Evolutionary conservation across 1,140 invertebrate genomes (phyloP).

Genomic region (Pachyrhynchus sulphureomaculatus): DNA sequence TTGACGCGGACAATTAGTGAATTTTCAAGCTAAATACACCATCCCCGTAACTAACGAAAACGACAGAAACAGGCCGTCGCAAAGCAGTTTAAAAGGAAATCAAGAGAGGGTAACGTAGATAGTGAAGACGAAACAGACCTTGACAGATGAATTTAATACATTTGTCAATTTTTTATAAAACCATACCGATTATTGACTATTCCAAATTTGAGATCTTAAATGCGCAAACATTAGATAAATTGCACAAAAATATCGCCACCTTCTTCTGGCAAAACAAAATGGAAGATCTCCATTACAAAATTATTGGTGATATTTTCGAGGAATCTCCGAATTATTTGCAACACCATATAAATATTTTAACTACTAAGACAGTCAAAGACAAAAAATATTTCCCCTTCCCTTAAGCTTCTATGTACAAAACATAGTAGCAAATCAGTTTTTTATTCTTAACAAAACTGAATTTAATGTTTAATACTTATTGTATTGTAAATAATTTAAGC

Average conservation of each 20-base stretch:
- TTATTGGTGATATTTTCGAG: slow-evolving; percentile 19
- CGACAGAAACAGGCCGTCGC: neutral
- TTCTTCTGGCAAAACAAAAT: slow-evolving; percentile 24
- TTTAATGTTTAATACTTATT: slow-evolving; percentile 8
- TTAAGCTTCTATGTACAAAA: slow-evolving; percentile 5
- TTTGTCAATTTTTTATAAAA: slow-evolving; percentile 10
- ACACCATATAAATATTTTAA: slow-evolving; percentile 7
- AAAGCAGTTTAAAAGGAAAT: neutral
- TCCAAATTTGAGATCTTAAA: slow-evolving; percentile 22
- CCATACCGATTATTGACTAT: slow-evolving; percentile 23
- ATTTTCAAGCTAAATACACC: slow-evolving; percentile 8
- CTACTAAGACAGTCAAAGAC: slow-evolving; percentile 11
- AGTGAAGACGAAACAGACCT: neutral
- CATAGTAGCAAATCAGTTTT: slow-evolving; percentile 11
- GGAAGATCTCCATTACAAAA: slow-evolving; percentile 18
- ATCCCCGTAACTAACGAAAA: slow-evolving; percentile 4
- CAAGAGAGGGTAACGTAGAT: neutral
- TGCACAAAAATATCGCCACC: slow-evolving; percentile 21
- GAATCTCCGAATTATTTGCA: neutral
- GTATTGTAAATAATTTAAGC: slow-evolving; percentile 8
- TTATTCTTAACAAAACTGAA: slow-evolving; percentile 1
- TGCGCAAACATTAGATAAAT: slow-evolving; percentile 15
- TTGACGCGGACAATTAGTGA: slow-evolving; percentile 17
- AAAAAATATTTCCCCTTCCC: slow-evolving; percentile 14
- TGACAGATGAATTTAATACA: slow-evolving; percentile 12